These are phyloP conservation scores for Acrobasis repandana DNA, from an alignment of 2,888 invertebrate species.

Conservation along the genomic window DNA sequence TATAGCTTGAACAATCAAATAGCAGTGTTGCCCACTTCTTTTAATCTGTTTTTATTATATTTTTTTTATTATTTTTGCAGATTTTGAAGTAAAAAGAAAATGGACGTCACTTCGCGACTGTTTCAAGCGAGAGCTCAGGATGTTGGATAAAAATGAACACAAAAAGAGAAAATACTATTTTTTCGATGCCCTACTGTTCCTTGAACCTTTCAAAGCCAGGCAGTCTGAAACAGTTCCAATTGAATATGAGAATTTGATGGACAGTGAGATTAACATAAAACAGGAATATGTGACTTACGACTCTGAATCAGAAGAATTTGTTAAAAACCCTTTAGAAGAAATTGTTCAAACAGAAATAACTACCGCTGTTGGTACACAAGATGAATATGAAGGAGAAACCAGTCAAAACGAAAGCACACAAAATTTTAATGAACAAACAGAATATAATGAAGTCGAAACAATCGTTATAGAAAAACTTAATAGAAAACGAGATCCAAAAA, in stretches of 20 bases:
- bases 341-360: not conserved
- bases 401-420: not conserved
- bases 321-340: not conserved
- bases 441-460: not conserved
- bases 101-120: conserved; percentile 17
- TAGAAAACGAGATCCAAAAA: not conserved
- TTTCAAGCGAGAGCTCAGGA: conserved; percentile 11
- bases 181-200: conserved; percentile 8
- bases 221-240: not conserved
- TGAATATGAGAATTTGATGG: not conserved
- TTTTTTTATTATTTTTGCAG: conserved; percentile 4
- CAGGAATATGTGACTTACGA: not conserved
- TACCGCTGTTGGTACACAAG: not conserved
- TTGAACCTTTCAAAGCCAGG: not conserved
- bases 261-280: conserved; percentile 3
- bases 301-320: not conserved
- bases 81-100: conserved; percentile 10
- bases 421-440: not conserved
- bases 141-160: conserved; percentile 2
- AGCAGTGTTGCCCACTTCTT: too few relatives aligned
- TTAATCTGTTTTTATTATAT: not conserved
- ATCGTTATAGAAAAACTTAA: conserved; percentile 1
- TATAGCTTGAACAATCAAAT: too few relatives aligned
- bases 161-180: conserved; percentile 13
- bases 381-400: not conserved